Evolutionary conservation across 2,888 invertebrate genomes (phyloP).

Genomic region (Sericinus montela): DNA sequence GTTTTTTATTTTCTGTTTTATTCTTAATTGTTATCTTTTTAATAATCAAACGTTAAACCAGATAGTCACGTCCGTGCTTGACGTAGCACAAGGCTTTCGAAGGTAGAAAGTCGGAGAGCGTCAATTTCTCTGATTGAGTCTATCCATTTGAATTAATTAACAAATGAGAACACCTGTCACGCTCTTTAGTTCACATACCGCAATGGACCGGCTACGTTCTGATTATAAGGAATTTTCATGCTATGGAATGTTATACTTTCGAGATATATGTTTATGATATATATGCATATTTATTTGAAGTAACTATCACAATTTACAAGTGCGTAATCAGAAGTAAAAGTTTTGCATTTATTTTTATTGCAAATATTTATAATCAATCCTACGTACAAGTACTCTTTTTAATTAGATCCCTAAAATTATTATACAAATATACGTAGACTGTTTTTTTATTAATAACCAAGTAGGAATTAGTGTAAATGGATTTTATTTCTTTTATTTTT

Average conservation of each 20-base stretch:
- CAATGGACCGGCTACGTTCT: constrained; percentile 51
- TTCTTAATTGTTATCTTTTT: too few relatives aligned
- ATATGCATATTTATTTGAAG: background rate
- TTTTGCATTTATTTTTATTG: too few relatives aligned
- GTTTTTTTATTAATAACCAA: too few relatives aligned
- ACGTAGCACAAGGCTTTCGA: constrained; percentile 54
- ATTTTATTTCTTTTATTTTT: too few relatives aligned
- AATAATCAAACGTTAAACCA: background rate
- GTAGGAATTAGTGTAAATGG: too few relatives aligned
- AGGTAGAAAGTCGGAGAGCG: constrained; percentile 66
- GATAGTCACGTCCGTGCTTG: constrained; percentile 40
- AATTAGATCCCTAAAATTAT: too few relatives aligned
- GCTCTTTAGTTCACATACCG: constrained; percentile 66
- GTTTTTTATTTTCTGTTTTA: too few relatives aligned
- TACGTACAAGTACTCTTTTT: too few relatives aligned
- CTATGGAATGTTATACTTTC: constrained; percentile 57
- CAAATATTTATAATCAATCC: too few relatives aligned
- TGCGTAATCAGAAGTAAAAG: too few relatives aligned
- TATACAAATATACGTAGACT: too few relatives aligned
- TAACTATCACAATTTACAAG: too few relatives aligned
- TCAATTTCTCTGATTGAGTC: constrained; percentile 75
- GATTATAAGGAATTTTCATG: constrained; percentile 63
- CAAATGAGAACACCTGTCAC: constrained; percentile 70
- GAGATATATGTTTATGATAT: constrained; percentile 11
- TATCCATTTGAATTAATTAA: constrained; percentile 75